Base-by-base conservation (phyloP, 2,888 invertebrate species). In the Drosophila nr. medialis region DNA sequence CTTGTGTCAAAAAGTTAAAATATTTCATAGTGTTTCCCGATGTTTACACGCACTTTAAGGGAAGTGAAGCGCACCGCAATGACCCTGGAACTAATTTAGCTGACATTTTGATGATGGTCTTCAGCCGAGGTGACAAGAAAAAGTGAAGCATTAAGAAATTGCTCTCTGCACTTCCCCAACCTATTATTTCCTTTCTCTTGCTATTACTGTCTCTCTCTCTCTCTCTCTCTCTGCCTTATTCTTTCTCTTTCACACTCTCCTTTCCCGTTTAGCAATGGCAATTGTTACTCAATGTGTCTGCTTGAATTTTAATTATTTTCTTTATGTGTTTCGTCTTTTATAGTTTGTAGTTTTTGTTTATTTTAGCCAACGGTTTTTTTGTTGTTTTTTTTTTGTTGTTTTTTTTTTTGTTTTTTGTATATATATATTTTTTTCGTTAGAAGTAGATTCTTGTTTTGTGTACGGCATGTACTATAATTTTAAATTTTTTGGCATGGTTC, bases 401-500 rank as follows among this genome's bases (percentile, higher is more conserved):
- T 66, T n/a, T n/a, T n/a, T n/a, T n/a, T 24, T 24, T 24, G 24
- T 63, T 45, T 64, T 45, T 45, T 62, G 59, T 49, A 58, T 10
- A 0, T 38, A 21, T 32, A 15, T 51, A 36, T 40, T 40, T 13
- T 60, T 75, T 88, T 83, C 77, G 32, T 42, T 67, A 74, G 90
- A 88, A 88, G 79, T 75, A 71, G 84, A 81, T 79, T 76, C 79
- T 83, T 80, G 85, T 74, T 78, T 69, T 56, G 38, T 24, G 45
- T 15, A 24, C 15, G 45, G 2, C 21, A 30, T 54, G 27, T 76
- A 71, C 71, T 68, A 77, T 63, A 78, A 72, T 73, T 71, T 54
- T 58, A 36, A 56, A 10, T n/a, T 42, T 86, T 86, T 86, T 86
- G 77, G 80, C 90, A 90, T 80, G 90, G 86, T 86, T 90, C 86